Evolutionary conservation across 2,797 vertebrate genomes (phyloP), one percentile per base, ranked within the genome.

Genomic region (Phoxinus dragarum): DNA sequence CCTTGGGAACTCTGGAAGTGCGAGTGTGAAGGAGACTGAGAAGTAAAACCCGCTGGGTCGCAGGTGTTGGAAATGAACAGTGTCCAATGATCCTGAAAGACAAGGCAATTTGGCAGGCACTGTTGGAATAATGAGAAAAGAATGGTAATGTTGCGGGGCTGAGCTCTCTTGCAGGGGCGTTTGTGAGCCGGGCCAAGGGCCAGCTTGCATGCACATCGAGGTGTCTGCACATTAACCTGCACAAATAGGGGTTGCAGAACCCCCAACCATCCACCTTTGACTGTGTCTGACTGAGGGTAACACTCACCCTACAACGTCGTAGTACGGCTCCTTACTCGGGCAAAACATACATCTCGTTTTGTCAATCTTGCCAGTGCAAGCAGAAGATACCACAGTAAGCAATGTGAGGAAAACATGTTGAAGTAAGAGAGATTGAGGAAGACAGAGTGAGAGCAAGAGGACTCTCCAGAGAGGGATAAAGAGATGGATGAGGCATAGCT

Each of bases 211-310:
- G 88, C 84, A 87, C 91, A 92, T 93, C 34, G 89, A 92, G 93
- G 91, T 94, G 92, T 93, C 90, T 93, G 89, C 92, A 92, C 94
- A 95, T 96, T 95, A 96, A 95, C 94, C 93, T 93, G 92, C 91
- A 91, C 91, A 95, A 95, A 95, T 95, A 90, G 93, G 92, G 93
- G 93, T 95, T 92, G 90, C 88, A 85, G 88, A 92, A 92, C 92
- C 88, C 86, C 90, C 68, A 82, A 85, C 89, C 87, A 52, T 82
- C 67, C 16, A 34, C 69, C 68, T 85, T 6, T 36, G 44, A 68
- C 56, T 36, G 12, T 23, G 31, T 68, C 56, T 59, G 52, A 44
- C 23, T 3, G 71, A 52, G 52, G 59, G 73, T 82, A 66, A 77
- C 40, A 56, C 54, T 71, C 56, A 34, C 17, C 11, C 21, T 68